A percentile compares a stretch with the other conserved stretches of the same genome.
Conservation (phyloP, 1,140 invertebrate genomes). For the Zaprionus capensis region DNA sequence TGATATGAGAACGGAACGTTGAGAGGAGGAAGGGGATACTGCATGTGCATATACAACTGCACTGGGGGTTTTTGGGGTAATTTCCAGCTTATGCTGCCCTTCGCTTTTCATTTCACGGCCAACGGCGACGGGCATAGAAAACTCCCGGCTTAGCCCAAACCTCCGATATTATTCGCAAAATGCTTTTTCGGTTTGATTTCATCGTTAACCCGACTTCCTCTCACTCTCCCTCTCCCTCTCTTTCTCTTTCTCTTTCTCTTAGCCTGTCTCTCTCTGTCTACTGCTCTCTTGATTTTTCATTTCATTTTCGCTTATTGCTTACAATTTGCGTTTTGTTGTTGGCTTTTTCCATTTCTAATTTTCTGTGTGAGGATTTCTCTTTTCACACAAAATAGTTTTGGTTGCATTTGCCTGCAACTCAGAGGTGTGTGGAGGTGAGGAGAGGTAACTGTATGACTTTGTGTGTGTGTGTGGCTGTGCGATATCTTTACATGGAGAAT, state of each 20-base stretch:
- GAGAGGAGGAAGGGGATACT: constrained; percentile 1
- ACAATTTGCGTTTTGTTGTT: constrained; percentile 72
- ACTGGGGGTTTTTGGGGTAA: constrained; percentile 43
- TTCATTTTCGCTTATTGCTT: constrained; percentile 82
- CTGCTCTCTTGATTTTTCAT: constrained; percentile 77
- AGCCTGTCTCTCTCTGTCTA: constrained; percentile 1
- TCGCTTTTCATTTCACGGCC: constrained; percentile 78
- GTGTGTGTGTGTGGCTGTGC: constrained; percentile 37
- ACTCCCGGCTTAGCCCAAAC: constrained; percentile 36
- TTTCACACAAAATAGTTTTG: constrained; percentile 66
- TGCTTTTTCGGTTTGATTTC: constrained; percentile 75
- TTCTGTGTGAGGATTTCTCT: constrained; percentile 58
- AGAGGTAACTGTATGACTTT: constrained; percentile 5
- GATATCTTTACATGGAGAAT: constrained; percentile 77
- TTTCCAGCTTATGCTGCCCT: constrained; percentile 68
- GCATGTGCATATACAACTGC: constrained; percentile 3
- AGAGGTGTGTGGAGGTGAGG: constrained; percentile 20
- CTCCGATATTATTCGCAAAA: constrained; percentile 64
- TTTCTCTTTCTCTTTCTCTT: neutral
- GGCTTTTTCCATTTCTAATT: constrained; percentile 74
- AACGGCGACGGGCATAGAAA: constrained; percentile 62
- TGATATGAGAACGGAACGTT: constrained; percentile 50
- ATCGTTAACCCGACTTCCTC: constrained; percentile 27
- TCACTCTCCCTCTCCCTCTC: neutral
- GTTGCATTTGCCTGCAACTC: constrained; percentile 50